Percentiles rank a stretch among this genome's conserved stretches.
phyloP scores from a whole-genome alignment of 53 echinoderm and acorn worm genomes.

The Echinometra lucunter region DNA sequence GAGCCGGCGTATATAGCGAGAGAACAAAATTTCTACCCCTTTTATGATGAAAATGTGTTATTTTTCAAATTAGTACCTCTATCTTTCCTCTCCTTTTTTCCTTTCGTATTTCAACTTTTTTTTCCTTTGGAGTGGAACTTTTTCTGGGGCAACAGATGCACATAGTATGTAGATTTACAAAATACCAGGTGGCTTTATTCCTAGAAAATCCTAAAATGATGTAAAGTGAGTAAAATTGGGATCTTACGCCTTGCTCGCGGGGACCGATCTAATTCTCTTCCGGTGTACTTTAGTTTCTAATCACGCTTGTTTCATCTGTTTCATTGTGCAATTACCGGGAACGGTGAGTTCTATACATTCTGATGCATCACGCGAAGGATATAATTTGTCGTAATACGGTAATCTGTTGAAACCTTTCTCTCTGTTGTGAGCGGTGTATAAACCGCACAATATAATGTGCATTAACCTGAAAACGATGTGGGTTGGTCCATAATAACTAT shows the following conservation, averaged over 20 bases:
- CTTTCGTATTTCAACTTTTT: too few relatives aligned
- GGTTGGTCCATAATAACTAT: background rate
- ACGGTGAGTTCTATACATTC: background rate
- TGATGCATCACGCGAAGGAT: background rate
- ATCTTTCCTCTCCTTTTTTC: too few relatives aligned
- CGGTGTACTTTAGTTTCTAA: background rate
- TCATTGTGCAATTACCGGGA: slow-evolving; percentile 24
- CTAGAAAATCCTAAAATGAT: background rate
- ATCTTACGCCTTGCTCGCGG: background rate
- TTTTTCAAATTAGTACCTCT: too few relatives aligned
- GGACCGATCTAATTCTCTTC: background rate
- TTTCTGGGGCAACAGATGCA: too few relatives aligned
- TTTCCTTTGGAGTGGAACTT: too few relatives aligned
- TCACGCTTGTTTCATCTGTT: background rate
- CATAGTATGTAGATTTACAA: too few relatives aligned
- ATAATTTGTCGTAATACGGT: slow-evolving; percentile 14
- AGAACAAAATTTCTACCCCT: too few relatives aligned
- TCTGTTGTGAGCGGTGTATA: background rate
- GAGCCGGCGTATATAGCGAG: too few relatives aligned
- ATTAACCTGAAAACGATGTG: background rate
- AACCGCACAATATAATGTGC: background rate
- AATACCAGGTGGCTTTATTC: background rate
- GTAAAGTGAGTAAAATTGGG: background rate
- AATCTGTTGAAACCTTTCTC: background rate
- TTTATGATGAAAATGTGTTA: too few relatives aligned